Conservation (phyloP, 2,888 invertebrate genomes). For the Sarcophaga variegata region DNA sequence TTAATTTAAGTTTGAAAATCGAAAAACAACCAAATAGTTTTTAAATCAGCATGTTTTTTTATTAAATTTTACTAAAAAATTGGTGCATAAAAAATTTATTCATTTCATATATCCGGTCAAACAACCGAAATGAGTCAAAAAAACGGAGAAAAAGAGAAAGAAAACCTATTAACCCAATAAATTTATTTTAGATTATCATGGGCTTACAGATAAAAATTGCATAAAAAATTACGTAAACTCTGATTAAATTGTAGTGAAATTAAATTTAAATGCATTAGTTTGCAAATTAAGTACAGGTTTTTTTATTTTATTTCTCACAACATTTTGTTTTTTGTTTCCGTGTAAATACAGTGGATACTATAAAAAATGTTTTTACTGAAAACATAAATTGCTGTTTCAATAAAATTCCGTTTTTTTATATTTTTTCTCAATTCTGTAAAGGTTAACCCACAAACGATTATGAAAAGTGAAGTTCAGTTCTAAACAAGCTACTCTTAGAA, state of each 20-base stretch:
- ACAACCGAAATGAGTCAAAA: not conserved
- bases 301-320: not conserved
- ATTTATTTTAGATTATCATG: slow-evolving; percentile 58
- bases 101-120: slow-evolving; percentile 23
- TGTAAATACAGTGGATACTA: not conserved
- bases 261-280: slow-evolving; percentile 51
- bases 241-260: slow-evolving; percentile 53
- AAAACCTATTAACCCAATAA: slow-evolving; percentile 62
- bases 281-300: slow-evolving; percentile 13
- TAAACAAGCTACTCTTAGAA: too few species aligned
- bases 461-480: too few species aligned
- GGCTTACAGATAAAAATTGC: slow-evolving; percentile 31
- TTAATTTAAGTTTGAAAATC: slow-evolving; percentile 32
- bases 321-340: not conserved
- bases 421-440: not conserved
- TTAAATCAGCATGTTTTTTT: slow-evolving; percentile 37
- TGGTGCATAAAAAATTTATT: slow-evolving; percentile 34
- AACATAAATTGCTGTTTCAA: not conserved
- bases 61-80: slow-evolving; percentile 36
- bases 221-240: slow-evolving; percentile 17
- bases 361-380: not conserved
- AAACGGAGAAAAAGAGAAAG: not conserved
- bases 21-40: slow-evolving; percentile 19
- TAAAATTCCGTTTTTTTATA: not conserved
- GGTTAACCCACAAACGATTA: too few species aligned